Conservation (phyloP, 2,113 vertebrate species). For the Phyllostomus discolor region DNA sequence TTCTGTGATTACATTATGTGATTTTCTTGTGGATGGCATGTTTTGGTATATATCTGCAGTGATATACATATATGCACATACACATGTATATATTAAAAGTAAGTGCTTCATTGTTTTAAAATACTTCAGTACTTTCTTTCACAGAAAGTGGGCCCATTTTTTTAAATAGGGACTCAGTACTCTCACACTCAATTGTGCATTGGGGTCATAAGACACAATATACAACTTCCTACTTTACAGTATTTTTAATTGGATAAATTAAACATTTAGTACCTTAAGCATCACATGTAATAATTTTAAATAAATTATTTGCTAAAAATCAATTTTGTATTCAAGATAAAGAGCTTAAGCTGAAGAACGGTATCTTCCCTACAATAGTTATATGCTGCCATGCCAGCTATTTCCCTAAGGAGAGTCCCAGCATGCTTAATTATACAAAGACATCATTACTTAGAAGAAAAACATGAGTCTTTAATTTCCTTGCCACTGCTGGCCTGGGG, state of each 20-base stretch:
- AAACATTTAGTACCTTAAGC: neutral
- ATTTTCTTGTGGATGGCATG: neutral
- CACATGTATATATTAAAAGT: neutral
- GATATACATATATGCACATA: neutral
- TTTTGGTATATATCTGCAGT: neutral
- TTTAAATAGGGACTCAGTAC: neutral
- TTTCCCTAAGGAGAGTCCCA: conserved; percentile 32
- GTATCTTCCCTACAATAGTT: neutral
- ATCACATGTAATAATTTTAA: neutral
- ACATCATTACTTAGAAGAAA: conserved; percentile 59
- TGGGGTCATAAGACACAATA: neutral
- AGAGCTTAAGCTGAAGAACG: neutral
- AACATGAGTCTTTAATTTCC: conserved; percentile 56
- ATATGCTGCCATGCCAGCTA: conserved; percentile 36
- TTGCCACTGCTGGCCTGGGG: conserved; percentile 12
- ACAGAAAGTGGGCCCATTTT: neutral
- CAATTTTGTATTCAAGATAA: neutral
- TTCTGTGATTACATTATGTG: neutral
- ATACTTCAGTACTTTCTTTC: neutral
- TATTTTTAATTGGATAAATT: neutral
- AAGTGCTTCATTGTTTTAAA: neutral
- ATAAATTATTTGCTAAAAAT: conserved; percentile 2
- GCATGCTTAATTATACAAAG: conserved; percentile 61
- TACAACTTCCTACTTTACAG: neutral
- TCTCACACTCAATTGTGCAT: neutral